Percentiles rank a stretch among this genome's conserved stretches.
Conservation (phyloP, 2,113 vertebrate genomes). For the Cettia cetti region DNA sequence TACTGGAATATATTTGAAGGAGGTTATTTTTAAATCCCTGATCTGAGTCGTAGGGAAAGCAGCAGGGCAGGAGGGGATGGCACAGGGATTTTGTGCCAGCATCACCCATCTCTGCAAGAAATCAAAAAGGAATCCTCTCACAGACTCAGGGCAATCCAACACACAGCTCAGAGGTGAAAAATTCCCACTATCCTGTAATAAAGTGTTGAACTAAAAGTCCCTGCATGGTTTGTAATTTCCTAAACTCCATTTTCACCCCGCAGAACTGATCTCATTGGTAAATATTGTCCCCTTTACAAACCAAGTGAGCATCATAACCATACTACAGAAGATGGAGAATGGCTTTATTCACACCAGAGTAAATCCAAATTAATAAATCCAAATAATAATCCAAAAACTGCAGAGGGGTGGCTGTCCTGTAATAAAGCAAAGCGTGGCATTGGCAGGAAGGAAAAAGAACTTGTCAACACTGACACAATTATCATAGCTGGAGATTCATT, state of each 20-base stretch:
- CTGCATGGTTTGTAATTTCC: not conserved
- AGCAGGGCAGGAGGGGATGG: not conserved
- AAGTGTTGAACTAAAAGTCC: not conserved
- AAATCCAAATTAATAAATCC: not conserved
- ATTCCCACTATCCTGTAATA: not conserved
- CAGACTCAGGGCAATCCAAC: not conserved
- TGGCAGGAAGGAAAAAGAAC: not conserved
- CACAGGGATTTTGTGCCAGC: not conserved
- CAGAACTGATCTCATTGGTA: not conserved
- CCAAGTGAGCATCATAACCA: not conserved
- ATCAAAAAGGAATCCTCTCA: not conserved
- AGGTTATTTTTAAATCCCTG: not conserved
- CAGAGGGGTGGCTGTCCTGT: not conserved
- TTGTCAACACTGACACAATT: not conserved
- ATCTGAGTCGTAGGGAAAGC: not conserved
- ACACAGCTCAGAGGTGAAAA: not conserved
- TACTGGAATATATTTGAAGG: not conserved
- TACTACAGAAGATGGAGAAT: rapidly evolving
- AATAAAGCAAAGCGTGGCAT: not conserved
- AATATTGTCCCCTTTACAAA: not conserved
- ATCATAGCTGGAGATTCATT: not conserved
- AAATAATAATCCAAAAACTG: not conserved
- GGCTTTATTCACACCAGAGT: not conserved
- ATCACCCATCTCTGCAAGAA: not conserved
- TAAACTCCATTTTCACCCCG: not conserved